phyloP scores from a whole-genome alignment of 2,888 invertebrate genomes.

The Caenorhabditis angaria region DNA sequence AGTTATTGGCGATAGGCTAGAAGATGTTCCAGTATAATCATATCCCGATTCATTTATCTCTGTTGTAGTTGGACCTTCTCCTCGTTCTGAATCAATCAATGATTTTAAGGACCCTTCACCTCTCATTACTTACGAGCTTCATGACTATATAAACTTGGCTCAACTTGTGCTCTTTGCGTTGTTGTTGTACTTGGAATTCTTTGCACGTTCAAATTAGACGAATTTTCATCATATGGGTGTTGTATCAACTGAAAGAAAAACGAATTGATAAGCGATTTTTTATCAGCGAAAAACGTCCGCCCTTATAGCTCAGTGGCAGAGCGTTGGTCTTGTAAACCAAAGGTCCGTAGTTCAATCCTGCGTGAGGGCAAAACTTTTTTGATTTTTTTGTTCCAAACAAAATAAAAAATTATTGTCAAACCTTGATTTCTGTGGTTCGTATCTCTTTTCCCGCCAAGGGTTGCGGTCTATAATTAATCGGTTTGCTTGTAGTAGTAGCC shows the following conservation, averaged over 20 bases:
- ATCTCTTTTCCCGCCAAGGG: neutral
- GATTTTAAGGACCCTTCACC: too few species aligned
- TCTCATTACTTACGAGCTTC: too few species aligned
- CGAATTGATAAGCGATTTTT: neutral
- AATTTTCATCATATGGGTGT: too few species aligned
- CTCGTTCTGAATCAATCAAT: slow-evolving; percentile 5
- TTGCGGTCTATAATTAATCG: neutral
- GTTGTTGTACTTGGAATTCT: too few species aligned
- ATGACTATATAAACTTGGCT: too few species aligned
- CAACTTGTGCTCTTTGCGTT: too few species aligned
- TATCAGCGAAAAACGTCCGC: slow-evolving; percentile 8
- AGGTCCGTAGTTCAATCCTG: slow-evolving; percentile 54
- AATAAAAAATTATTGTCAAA: neutral
- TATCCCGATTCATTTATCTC: slow-evolving; percentile 27
- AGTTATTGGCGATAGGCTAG: slow-evolving; percentile 12
- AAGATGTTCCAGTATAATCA: slow-evolving; percentile 13
- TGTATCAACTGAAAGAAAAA: neutral
- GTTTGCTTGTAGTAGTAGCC: neutral
- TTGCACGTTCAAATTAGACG: too few species aligned
- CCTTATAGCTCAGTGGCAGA: slow-evolving; percentile 55
- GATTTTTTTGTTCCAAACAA: neutral
- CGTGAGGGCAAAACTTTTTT: slow-evolving; percentile 39
- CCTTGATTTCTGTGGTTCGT: neutral
- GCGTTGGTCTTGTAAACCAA: slow-evolving; percentile 55
- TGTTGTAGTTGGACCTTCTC: slow-evolving; percentile 7